Evolutionary conservation across 1,140 invertebrate species (phyloP).

Genomic region (Lerema accius): DNA sequence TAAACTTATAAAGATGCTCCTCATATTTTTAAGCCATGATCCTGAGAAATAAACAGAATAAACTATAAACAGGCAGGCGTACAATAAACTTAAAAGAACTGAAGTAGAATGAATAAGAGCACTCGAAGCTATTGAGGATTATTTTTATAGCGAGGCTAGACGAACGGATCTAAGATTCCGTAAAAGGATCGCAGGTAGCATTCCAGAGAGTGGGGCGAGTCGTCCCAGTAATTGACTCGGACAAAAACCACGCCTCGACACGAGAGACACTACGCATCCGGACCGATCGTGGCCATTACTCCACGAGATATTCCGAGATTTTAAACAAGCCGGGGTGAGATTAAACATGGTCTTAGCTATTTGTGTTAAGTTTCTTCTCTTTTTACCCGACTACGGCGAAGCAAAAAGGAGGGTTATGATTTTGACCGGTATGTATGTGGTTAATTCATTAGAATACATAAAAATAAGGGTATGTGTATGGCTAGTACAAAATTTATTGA

Average conservation of each 20-base stretch:
- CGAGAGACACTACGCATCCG: conserved; percentile 28
- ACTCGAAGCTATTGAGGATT: conserved; percentile 1
- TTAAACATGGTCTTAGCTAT: conserved; percentile 2
- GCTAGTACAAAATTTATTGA: too few relatives aligned
- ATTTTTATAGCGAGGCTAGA: conserved; percentile 25
- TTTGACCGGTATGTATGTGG: too few relatives aligned
- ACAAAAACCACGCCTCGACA: conserved; percentile 27
- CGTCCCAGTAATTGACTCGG: conserved; percentile 20
- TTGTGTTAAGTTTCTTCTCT: conserved; percentile 1
- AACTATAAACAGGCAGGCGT: conserved; percentile 9
- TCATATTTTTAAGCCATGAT: conserved; percentile 17
- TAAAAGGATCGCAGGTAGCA: conserved; percentile 32
- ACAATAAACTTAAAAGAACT: conserved; percentile 19
- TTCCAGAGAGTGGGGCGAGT: conserved; percentile 12
- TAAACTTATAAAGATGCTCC: conserved; percentile 22
- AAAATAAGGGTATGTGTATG: too few relatives aligned
- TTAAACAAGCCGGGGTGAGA: conserved; percentile 17
- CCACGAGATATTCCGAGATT: conserved; percentile 12
- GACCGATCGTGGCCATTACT: background rate
- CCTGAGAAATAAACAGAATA: conserved; percentile 13
- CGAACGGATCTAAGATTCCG: conserved; percentile 27
- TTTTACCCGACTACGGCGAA: too few relatives aligned
- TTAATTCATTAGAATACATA: too few relatives aligned
- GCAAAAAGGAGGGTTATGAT: too few relatives aligned
- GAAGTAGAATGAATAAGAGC: conserved; percentile 13